phyloP scores from a whole-genome alignment of 2,888 invertebrate genomes.

The Parnassius smintheus region DNA sequence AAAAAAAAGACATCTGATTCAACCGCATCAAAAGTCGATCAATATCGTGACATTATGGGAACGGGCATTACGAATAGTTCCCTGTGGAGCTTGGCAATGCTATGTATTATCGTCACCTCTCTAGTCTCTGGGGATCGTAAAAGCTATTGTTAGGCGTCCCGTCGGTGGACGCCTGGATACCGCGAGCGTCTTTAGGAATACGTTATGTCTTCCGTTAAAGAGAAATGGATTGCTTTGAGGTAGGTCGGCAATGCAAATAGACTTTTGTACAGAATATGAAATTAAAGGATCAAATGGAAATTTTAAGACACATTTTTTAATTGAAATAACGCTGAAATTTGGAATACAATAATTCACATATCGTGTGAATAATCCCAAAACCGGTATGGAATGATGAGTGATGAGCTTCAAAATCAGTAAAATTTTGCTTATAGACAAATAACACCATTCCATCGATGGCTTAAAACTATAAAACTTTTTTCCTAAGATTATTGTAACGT shows the following conservation, averaged over 20 bases:
- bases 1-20: no score
- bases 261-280: not conserved
- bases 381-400: no score
- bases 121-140: conserved; percentile 20
- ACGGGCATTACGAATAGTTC: conserved; percentile 8
- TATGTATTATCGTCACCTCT: conserved; percentile 5
- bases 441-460: no score
- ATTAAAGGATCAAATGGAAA: no score
- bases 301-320: no score
- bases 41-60: conserved; percentile 13
- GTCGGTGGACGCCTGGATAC: conserved; percentile 2
- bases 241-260: conserved; percentile 14
- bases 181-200: not conserved
- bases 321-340: no score
- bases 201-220: conserved; percentile 1
- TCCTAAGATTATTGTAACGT: no score
- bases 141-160: conserved; percentile 22
- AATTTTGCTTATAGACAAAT: no score
- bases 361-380: no score
- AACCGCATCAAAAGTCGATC: not conserved
- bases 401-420: no score
- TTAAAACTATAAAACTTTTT: no score
- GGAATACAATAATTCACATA: no score
- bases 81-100: conserved; percentile 20
- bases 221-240: conserved; percentile 11